phyloP scores from a whole-genome alignment of 2,888 invertebrate genomes.

The Digitonthophagus gazella region DNA sequence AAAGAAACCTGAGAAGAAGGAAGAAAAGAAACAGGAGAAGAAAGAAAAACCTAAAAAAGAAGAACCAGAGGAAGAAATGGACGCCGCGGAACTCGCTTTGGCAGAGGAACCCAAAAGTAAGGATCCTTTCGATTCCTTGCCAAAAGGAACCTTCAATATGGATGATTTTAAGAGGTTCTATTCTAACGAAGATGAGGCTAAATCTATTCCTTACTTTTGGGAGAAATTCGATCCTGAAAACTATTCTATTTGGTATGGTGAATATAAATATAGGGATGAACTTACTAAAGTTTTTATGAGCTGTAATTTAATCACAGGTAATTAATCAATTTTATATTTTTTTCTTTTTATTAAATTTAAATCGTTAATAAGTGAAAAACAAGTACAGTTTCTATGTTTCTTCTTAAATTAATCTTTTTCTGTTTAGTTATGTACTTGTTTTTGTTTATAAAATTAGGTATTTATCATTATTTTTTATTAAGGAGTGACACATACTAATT shows the following conservation, averaged over 20 bases:
- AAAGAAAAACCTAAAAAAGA: constrained; percentile 54
- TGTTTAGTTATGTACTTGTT: too few relatives aligned
- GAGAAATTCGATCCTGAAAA: constrained; percentile 94
- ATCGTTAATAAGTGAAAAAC: too few relatives aligned
- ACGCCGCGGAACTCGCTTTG: constrained; percentile 65
- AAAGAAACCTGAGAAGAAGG: constrained; percentile 51
- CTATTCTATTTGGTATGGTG: constrained; percentile 96
- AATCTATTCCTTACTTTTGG: constrained; percentile 97
- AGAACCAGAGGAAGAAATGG: constrained; percentile 61
- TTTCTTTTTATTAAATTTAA: background rate
- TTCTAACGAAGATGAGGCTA: constrained; percentile 91
- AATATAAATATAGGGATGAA: constrained; percentile 95
- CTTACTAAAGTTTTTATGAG: constrained; percentile 94
- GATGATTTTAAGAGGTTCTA: constrained; percentile 97
- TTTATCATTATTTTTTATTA: too few relatives aligned
- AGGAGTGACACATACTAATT: too few relatives aligned
- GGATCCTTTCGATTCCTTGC: constrained; percentile 88
- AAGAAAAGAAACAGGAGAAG: constrained; percentile 54
- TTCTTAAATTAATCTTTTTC: too few relatives aligned
- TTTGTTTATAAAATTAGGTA: too few relatives aligned
- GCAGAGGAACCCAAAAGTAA: constrained; percentile 78
- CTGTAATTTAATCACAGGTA: constrained; percentile 85
- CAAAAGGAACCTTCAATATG: constrained; percentile 90
- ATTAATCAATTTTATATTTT: constrained; percentile 18
- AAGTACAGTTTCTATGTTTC: too few relatives aligned